These are phyloP conservation scores for Colossoma macropomum DNA, from an alignment of 2,113 vertebrate species.

Conservation along the genomic window DNA sequence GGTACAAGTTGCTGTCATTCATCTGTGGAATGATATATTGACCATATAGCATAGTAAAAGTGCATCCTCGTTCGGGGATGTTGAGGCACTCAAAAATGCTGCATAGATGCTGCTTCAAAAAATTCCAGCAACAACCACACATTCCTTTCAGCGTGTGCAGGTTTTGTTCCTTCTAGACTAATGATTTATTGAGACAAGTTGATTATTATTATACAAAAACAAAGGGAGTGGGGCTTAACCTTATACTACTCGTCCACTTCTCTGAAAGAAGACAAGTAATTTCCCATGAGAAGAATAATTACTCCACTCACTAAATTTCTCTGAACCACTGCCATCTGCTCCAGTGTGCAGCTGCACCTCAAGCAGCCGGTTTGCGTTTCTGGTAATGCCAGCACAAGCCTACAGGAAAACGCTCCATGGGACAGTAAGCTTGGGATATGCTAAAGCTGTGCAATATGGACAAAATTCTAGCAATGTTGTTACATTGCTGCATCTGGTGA, in stretches of 20 bases:
- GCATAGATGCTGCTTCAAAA: not conserved
- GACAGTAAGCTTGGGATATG: not conserved
- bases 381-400: not conserved
- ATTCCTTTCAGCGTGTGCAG: not conserved
- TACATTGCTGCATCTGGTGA: too few relatives aligned
- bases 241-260: not conserved
- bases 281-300: not conserved
- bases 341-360: not conserved
- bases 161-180: not conserved
- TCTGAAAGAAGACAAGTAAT: slow-evolving; percentile 7
- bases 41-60: too few relatives aligned
- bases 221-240: not conserved
- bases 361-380: not conserved
- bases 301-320: not conserved
- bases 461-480: not conserved
- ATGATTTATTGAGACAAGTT: not conserved
- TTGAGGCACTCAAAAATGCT: too few relatives aligned
- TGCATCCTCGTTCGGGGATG: too few relatives aligned
- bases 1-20: too few relatives aligned
- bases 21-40: too few relatives aligned
- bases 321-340: slow-evolving; percentile 5
- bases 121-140: not conserved
- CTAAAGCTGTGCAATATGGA: not conserved
- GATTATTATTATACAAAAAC: not conserved
- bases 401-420: not conserved